Evolutionary conservation across 2,888 invertebrate species (phyloP).

Genomic region (Hydriomena furcata): DNA sequence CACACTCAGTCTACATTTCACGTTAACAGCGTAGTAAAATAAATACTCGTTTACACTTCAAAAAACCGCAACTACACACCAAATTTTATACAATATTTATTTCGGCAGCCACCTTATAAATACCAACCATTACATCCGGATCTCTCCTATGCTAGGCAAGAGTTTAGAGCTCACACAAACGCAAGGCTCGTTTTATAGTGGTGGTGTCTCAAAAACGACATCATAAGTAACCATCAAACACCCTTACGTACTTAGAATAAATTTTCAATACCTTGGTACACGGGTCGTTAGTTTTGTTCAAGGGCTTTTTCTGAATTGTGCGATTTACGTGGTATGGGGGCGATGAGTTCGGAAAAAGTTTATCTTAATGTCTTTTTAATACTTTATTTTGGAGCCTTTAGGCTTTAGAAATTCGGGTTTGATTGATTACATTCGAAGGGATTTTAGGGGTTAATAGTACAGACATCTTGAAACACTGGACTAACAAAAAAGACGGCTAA

Average conservation of each 20-base stretch:
- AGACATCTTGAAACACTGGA: no score
- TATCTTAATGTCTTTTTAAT: slow-evolving; percentile 73
- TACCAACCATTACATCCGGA: slow-evolving; percentile 42
- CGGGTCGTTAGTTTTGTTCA: slow-evolving; percentile 75
- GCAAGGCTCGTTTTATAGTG: slow-evolving; percentile 46
- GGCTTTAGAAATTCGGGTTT: slow-evolving; percentile 49
- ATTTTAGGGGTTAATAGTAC: slow-evolving; percentile 35
- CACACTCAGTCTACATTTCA: slow-evolving; percentile 60
- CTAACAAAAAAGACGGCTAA: no score
- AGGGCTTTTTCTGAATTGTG: slow-evolving; percentile 55
- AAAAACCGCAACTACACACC: slow-evolving; percentile 66
- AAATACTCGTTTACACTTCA: slow-evolving; percentile 70
- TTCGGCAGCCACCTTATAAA: slow-evolving; percentile 51
- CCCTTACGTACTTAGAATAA: slow-evolving; percentile 76
- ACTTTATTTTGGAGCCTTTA: slow-evolving; percentile 54
- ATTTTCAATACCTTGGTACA: slow-evolving; percentile 75
- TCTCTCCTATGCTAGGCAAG: slow-evolving; percentile 31
- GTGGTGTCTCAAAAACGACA: slow-evolving; percentile 57
- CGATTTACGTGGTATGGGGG: slow-evolving; percentile 49
- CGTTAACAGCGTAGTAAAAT: slow-evolving; percentile 68
- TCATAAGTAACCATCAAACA: slow-evolving; percentile 75
- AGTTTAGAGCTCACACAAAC: slow-evolving; percentile 16
- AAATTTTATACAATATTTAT: slow-evolving; percentile 66
- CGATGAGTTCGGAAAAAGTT: slow-evolving; percentile 49
- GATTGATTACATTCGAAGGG: slow-evolving; percentile 48